Conservation (phyloP, 2,888 invertebrate species). For the Patella caerulea region DNA sequence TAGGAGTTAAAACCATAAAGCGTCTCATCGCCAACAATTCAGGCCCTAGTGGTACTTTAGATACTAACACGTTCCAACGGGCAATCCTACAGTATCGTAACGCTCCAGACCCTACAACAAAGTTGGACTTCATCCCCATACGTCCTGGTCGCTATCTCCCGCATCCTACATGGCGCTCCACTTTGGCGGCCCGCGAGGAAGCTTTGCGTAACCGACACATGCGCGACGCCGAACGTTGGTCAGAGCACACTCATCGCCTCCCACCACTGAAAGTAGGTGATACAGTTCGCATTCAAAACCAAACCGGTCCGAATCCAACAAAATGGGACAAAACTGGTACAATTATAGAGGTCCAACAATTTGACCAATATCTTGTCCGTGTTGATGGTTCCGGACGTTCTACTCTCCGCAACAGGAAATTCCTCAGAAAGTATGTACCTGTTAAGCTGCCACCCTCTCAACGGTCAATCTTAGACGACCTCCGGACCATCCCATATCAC, state of each 20-base stretch:
- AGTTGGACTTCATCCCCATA: conserved; percentile 15
- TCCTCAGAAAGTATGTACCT: conserved; percentile 30
- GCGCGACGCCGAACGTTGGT: too few relatives aligned
- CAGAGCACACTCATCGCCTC: too few relatives aligned
- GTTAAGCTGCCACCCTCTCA: too few relatives aligned
- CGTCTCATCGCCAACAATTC: conserved; percentile 52
- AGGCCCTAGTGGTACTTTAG: conserved; percentile 39
- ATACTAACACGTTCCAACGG: conserved; percentile 44
- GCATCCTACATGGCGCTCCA: conserved; percentile 36
- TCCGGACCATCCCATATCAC: neutral
- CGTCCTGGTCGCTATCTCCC: neutral
- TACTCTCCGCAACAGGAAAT: conserved; percentile 32
- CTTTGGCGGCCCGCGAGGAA: conserved; percentile 33
- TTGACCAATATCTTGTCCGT: too few relatives aligned
- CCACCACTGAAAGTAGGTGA: conserved; percentile 33
- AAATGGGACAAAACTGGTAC: conserved; percentile 53
- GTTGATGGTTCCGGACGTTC: conserved; percentile 30
- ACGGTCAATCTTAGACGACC: too few relatives aligned
- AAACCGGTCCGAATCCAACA: conserved; percentile 40
- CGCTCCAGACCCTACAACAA: neutral
- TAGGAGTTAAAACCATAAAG: conserved; percentile 52
- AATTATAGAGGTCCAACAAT: conserved; percentile 28
- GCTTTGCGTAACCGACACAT: conserved; percentile 48
- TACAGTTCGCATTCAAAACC: conserved; percentile 43
- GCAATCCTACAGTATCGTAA: conserved; percentile 48